These are phyloP conservation scores for Myopa testacea DNA, from an alignment of 2,888 invertebrate species.

Conservation along the genomic window DNA sequence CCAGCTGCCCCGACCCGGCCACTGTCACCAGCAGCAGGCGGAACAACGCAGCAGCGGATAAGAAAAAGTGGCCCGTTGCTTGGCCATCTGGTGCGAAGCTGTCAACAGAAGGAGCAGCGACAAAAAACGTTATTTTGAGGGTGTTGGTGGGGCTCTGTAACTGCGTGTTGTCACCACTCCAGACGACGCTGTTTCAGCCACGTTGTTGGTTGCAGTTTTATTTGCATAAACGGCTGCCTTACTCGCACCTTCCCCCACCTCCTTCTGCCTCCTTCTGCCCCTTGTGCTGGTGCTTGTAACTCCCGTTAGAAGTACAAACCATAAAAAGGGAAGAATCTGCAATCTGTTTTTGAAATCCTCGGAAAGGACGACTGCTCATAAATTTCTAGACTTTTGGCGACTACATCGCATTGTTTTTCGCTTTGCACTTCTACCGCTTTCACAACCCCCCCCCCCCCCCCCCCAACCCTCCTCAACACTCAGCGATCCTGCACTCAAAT, in stretches of 20 bases:
- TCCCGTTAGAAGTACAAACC: not conserved
- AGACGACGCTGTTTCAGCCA: not conserved
- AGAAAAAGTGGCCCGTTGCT: not conserved
- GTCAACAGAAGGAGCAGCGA: not conserved
- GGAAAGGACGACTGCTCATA: constrained; percentile 29
- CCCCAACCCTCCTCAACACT: not conserved
- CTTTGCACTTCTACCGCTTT: not conserved
- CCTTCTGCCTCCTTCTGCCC: not conserved
- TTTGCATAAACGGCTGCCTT: constrained; percentile 18
- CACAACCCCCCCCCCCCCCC: not conserved
- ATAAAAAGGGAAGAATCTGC: constrained; percentile 13
- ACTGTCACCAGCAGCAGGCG: not conserved
- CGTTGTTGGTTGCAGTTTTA: not conserved
- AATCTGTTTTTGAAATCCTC: constrained; percentile 36
- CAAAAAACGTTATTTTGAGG: not conserved
- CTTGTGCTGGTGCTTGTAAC: not conserved
- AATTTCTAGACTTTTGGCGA: constrained; percentile 31
- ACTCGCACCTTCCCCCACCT: not conserved
- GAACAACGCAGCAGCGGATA: not conserved
- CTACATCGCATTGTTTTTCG: constrained; percentile 26
- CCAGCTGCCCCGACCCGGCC: too few species aligned
- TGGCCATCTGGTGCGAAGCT: too few species aligned
- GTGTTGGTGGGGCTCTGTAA: not conserved
- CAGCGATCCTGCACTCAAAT: not conserved
- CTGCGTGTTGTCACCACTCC: not conserved